Percentiles rank a stretch among this genome's conserved stretches.
Conservation (phyloP, 2,797 vertebrate species). For the Sebastes itinus region DNA sequence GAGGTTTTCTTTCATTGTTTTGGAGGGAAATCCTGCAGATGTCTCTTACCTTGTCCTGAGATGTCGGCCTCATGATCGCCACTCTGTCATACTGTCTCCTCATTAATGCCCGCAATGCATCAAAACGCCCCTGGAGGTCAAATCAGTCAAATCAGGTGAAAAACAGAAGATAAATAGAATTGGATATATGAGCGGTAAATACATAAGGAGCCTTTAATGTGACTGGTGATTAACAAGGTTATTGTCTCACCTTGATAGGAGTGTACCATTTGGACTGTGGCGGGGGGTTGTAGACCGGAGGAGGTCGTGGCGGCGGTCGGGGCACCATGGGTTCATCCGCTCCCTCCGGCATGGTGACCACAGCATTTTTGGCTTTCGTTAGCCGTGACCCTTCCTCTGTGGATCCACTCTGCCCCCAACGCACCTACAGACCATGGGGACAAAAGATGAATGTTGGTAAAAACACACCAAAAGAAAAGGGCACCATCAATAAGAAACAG, state of each 20-base stretch:
- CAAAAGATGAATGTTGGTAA: not conserved
- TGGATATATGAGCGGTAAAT: not conserved
- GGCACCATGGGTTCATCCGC: constrained; percentile 82
- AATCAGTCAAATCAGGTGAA: not conserved
- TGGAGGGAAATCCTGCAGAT: not conserved
- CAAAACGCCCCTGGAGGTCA: constrained; percentile 87
- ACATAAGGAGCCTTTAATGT: too few species aligned
- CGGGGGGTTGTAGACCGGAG: constrained; percentile 79
- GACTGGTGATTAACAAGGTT: not conserved
- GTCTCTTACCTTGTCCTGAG: constrained; percentile 89
- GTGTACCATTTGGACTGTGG: constrained; percentile 93
- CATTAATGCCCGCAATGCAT: constrained; percentile 91
- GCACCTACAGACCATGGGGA: constrained; percentile 82
- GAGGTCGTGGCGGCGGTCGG: constrained; percentile 80
- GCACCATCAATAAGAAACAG: not conserved
- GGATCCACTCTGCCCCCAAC: constrained; percentile 96
- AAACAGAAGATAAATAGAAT: not conserved
- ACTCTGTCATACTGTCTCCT: constrained; percentile 92
- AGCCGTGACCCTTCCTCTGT: constrained; percentile 96
- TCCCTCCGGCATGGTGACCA: constrained; percentile 90
- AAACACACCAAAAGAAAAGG: not conserved
- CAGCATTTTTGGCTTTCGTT: constrained; percentile 96
- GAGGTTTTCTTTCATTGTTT: not conserved
- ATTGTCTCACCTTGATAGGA: constrained; percentile 90
- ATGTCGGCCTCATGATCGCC: constrained; percentile 94